Percentiles rank a stretch among this genome's conserved stretches.
Conservation (phyloP, 2,113 vertebrate species). For the Phalacrocorax brasilianus region DNA sequence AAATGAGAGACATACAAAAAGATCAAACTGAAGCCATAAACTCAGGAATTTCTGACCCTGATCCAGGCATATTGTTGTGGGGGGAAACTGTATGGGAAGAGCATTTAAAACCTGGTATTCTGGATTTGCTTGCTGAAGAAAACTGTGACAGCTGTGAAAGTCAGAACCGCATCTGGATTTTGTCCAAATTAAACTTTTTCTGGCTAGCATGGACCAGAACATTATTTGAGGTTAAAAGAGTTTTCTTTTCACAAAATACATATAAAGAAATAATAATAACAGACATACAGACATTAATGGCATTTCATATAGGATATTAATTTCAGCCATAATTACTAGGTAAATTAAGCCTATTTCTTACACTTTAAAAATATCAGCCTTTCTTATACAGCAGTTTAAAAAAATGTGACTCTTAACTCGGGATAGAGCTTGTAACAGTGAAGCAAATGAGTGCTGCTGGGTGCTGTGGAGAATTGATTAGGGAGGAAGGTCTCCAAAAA, state of each 20-base stretch:
- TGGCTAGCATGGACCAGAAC: not conserved
- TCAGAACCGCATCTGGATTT: not conserved
- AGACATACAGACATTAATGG: not conserved
- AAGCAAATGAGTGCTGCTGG: not conserved
- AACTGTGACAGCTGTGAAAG: not conserved
- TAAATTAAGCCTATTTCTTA: not conserved
- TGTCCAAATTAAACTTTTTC: not conserved
- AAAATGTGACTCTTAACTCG: not conserved
- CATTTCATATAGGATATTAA: not conserved
- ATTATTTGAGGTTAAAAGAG: not conserved
- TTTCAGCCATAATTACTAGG: not conserved
- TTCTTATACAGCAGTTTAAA: not conserved
- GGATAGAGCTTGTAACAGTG: not conserved
- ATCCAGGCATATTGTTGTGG: not conserved
- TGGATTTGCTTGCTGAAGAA: not conserved
- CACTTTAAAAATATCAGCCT: not conserved
- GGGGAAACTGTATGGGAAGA: not conserved
- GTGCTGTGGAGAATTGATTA: not conserved
- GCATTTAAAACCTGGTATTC: not conserved
- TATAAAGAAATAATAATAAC: not conserved
- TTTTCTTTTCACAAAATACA: not conserved
- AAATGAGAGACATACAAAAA: not conserved
- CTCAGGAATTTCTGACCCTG: not conserved
- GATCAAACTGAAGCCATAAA: not conserved
- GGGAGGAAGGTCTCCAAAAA: not conserved